Evolutionary conservation across 2,113 vertebrate species (phyloP).

Genomic region (Sialia sialis): DNA sequence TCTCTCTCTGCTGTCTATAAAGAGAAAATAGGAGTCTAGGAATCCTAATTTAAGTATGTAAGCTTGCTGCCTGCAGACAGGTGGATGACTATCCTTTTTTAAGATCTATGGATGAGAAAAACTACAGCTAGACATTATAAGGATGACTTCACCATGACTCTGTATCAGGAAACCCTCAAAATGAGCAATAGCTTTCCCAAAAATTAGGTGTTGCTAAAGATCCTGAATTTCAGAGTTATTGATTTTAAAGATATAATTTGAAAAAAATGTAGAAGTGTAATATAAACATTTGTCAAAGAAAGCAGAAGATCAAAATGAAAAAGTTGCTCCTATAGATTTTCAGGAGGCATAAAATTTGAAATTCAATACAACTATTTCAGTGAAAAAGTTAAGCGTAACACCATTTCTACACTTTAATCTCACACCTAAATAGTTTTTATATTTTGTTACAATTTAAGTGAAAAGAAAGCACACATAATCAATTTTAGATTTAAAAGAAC

Average conservation of each 20-base stretch:
- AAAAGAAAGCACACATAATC: slow-evolving; percentile 59
- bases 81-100: neutral
- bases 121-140: neutral
- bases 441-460: slow-evolving; percentile 66
- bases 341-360: slow-evolving; percentile 54
- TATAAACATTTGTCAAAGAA: slow-evolving; percentile 60
- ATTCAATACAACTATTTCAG: slow-evolving; percentile 61
- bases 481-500: slow-evolving; percentile 59
- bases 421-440: slow-evolving; percentile 67
- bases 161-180: neutral
- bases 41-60: slow-evolving; percentile 8
- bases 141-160: neutral
- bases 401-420: slow-evolving; percentile 62
- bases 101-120: neutral
- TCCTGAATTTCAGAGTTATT: slow-evolving; percentile 38
- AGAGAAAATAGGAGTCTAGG: neutral
- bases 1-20: neutral
- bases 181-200: neutral
- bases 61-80: neutral
- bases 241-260: slow-evolving; percentile 33
- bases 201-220: slow-evolving; percentile 14
- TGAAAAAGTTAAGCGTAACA: slow-evolving; percentile 62
- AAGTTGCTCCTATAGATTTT: slow-evolving; percentile 47
- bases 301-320: slow-evolving; percentile 39
- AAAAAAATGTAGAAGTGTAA: slow-evolving; percentile 41